Conservation (phyloP, 2,797 vertebrate genomes). For the Silurus aristotelis region DNA sequence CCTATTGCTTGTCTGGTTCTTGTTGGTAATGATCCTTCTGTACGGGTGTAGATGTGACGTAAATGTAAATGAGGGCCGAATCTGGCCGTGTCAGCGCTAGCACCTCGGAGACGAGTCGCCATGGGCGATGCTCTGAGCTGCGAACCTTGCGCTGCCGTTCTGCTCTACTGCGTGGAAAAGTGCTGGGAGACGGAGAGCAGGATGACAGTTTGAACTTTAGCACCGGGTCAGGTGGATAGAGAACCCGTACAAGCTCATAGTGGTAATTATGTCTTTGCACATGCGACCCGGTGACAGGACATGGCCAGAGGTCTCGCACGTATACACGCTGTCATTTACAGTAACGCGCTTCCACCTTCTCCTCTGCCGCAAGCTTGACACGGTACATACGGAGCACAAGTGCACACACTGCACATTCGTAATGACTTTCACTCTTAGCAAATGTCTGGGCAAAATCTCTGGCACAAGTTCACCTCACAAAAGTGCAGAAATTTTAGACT, state of each 20-base stretch:
- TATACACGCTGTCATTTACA: background rate
- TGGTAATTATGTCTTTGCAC: conserved; percentile 50
- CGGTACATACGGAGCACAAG: background rate
- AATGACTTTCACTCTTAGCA: background rate
- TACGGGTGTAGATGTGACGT: background rate
- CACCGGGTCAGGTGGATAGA: conserved; percentile 22
- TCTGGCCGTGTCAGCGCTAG: background rate
- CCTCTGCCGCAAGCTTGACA: background rate
- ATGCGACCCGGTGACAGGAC: conserved; percentile 40
- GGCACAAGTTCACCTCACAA: background rate
- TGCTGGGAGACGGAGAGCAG: conserved; percentile 23
- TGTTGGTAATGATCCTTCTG: background rate
- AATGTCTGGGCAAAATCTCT: background rate
- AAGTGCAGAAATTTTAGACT: background rate
- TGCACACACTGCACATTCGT: background rate
- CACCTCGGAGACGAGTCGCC: conserved; percentile 29
- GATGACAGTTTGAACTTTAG: conserved; percentile 44
- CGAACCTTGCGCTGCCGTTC: conserved; percentile 22
- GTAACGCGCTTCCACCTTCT: background rate
- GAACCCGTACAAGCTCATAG: conserved; percentile 43
- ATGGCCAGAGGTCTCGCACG: conserved; percentile 26
- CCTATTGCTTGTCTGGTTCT: background rate
- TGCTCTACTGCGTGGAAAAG: conserved; percentile 28
- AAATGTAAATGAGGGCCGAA: background rate
- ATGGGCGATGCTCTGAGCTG: conserved; percentile 36